These are phyloP conservation scores for Colletes collaris DNA, from an alignment of 2,888 invertebrate genomes.

Conservation along the genomic window DNA sequence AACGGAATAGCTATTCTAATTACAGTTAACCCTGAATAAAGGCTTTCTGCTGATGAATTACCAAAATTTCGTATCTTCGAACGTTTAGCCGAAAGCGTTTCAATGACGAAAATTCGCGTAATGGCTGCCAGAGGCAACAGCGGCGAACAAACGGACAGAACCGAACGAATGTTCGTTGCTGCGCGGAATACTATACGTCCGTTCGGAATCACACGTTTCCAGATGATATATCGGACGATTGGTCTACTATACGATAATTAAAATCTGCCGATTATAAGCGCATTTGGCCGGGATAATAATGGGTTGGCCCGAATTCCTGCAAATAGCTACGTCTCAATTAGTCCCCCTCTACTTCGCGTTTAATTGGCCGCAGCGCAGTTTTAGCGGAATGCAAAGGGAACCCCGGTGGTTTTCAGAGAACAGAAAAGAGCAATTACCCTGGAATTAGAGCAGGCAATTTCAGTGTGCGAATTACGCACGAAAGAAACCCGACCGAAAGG, in stretches of 20 bases:
- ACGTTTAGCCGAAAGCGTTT: neutral
- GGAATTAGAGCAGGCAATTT: conserved; percentile 79
- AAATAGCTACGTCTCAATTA: conserved; percentile 82
- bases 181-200: neutral
- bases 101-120: conserved; percentile 9
- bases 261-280: conserved; percentile 73
- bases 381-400: conserved; percentile 73
- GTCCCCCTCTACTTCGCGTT: conserved; percentile 55
- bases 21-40: no score
- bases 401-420: conserved; percentile 52
- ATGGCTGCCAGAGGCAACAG: conserved; percentile 18
- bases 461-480: conserved; percentile 74
- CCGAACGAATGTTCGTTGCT: neutral
- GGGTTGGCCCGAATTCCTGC: conserved; percentile 70
- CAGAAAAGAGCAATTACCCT: conserved; percentile 78
- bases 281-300: conserved; percentile 69
- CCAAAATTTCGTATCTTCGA: neutral
- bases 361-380: conserved; percentile 76
- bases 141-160: conserved; percentile 27
- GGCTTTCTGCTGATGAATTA: no score
- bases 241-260: conserved; percentile 64
- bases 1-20: no score
- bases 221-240: conserved; percentile 65
- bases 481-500: conserved; percentile 60
- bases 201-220: conserved; percentile 52